Evolutionary conservation across 2,888 invertebrate species (phyloP).

Genomic region (Aspidiotus destructor): DNA sequence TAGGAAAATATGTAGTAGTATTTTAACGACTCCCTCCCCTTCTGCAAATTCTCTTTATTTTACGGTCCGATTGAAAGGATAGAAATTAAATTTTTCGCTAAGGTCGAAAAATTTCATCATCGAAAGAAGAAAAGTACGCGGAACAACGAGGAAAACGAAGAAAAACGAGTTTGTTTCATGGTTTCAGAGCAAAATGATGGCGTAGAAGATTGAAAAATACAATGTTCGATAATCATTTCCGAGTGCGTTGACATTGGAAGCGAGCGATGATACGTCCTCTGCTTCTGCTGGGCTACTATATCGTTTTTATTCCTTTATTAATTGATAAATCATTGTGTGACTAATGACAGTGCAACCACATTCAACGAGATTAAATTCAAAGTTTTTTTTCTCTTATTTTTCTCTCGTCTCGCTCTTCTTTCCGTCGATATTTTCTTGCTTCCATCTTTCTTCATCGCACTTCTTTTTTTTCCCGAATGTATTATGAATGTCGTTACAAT

Average conservation of each 20-base stretch:
- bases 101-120: no score
- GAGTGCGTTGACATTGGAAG: slow-evolving; percentile 20
- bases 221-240: slow-evolving; percentile 2
- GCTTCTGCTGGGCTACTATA: slow-evolving; percentile 10
- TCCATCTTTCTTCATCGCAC: no score
- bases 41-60: no score
- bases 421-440: no score
- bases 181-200: background rate
- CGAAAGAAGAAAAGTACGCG: background rate
- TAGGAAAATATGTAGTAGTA: no score
- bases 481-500: no score
- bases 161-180: background rate
- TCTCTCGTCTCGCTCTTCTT: no score
- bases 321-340: slow-evolving; percentile 25
- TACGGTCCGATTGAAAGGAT: no score
- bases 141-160: background rate
- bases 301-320: slow-evolving; percentile 17
- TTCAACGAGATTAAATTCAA: slow-evolving; percentile 22
- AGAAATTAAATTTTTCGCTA: no score
- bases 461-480: no score
- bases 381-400: background rate
- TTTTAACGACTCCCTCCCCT: no score
- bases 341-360: slow-evolving; percentile 27
- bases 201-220: slow-evolving; percentile 4
- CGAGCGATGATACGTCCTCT: slow-evolving; percentile 7